phyloP scores from a whole-genome alignment of 2,113 vertebrate genomes.

The Dolichotis patagonum region DNA sequence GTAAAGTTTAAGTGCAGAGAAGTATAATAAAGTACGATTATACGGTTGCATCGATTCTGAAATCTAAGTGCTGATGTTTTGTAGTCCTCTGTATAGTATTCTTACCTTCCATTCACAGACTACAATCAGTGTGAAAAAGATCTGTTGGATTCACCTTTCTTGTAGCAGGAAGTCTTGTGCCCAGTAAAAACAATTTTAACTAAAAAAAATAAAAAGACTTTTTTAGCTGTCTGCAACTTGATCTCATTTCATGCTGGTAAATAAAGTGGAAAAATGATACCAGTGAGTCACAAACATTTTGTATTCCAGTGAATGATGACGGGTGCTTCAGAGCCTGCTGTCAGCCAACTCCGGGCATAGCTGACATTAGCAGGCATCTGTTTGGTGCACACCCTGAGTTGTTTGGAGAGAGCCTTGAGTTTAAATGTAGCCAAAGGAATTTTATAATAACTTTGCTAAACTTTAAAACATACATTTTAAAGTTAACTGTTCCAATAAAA shows the following conservation, averaged over 20 bases:
- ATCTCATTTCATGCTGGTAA: neutral
- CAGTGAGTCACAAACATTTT: neutral
- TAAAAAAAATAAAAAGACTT: neutral
- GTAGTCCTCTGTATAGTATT: neutral
- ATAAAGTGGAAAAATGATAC: neutral
- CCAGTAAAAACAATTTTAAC: neutral
- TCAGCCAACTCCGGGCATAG: neutral
- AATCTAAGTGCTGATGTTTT: neutral
- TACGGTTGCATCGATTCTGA: neutral
- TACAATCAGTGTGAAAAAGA: neutral
- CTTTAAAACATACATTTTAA: neutral
- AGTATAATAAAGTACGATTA: neutral
- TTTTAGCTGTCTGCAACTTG: neutral
- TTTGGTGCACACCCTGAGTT: neutral
- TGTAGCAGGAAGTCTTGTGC: neutral
- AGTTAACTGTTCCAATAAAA: neutral
- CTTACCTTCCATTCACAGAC: neutral
- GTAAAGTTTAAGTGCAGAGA: neutral
- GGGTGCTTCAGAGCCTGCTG: neutral
- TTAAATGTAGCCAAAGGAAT: neutral
- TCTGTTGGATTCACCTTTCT: neutral
- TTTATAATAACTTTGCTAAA: neutral
- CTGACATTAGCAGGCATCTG: neutral
- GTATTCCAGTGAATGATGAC: neutral
- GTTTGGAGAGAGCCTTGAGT: neutral